Evolutionary conservation across 2,797 vertebrate species (phyloP).

Genomic region (Pristis pectinata): DNA sequence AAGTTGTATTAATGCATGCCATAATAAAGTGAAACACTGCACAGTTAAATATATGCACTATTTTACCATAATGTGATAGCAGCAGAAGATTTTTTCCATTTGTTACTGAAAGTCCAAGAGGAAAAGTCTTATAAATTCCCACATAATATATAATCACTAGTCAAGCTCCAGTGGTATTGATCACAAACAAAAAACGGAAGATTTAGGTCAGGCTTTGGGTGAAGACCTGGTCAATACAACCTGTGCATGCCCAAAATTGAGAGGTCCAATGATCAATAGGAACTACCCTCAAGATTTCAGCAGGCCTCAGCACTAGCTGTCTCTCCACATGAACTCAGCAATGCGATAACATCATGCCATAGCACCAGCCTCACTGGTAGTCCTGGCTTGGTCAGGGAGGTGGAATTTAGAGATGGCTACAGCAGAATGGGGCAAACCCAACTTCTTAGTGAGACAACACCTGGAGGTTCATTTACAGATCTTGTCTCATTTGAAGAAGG

Average conservation of each 20-base stretch:
- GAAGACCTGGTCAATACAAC: background rate
- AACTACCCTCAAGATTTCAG: background rate
- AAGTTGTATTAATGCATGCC: background rate
- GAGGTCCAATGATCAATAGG: background rate
- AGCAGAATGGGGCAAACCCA: too few species aligned
- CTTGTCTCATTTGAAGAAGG: too few species aligned
- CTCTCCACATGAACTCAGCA: background rate
- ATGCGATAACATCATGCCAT: background rate
- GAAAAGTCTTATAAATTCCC: background rate
- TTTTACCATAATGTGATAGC: background rate
- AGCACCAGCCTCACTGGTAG: background rate
- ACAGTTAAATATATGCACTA: background rate
- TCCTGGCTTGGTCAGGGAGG: too few species aligned
- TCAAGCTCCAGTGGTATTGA: background rate
- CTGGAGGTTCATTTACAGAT: too few species aligned
- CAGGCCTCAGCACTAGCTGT: background rate
- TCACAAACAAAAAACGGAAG: background rate
- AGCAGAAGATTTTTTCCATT: background rate
- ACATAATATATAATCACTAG: background rate
- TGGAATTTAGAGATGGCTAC: background rate
- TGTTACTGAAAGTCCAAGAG: background rate
- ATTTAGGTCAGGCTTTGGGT: background rate
- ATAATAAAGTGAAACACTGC: background rate
- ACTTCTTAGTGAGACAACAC: too few species aligned
- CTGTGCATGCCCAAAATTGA: background rate